Conservation (phyloP, 2,797 vertebrate species). For the Schizopygopsis pylzovi region DNA sequence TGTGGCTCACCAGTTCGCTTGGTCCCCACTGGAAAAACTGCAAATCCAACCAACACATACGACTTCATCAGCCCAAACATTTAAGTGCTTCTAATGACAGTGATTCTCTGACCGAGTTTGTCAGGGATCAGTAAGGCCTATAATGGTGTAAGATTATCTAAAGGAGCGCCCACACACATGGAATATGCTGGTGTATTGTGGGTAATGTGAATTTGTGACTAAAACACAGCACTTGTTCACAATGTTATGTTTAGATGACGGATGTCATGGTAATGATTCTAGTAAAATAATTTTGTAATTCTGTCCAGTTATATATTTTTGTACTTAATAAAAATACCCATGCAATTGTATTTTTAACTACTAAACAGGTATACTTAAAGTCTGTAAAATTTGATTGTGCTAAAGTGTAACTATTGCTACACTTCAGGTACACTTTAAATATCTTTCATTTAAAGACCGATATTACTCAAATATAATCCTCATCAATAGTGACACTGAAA, state of each 20-base stretch:
- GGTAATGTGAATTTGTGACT: slow-evolving; percentile 11
- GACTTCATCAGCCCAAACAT: slow-evolving; percentile 32
- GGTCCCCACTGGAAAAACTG: slow-evolving; percentile 24
- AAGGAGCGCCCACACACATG: slow-evolving; percentile 23
- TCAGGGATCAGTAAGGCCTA: slow-evolving; percentile 27
- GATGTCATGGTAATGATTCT: slow-evolving; percentile 8
- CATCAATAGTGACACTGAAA: background rate
- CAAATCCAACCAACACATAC: slow-evolving; percentile 11
- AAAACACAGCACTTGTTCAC: background rate
- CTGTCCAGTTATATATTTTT: background rate
- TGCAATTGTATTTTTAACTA: background rate
- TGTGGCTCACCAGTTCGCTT: slow-evolving; percentile 58
- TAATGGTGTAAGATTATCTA: slow-evolving; percentile 41
- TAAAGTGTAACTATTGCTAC: background rate
- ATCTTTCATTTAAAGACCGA: background rate
- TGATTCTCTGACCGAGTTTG: slow-evolving; percentile 31
- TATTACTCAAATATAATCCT: background rate
- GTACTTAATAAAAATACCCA: background rate
- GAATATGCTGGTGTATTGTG: background rate
- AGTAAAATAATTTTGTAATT: background rate
- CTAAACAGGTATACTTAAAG: background rate
- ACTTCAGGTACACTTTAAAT: background rate
- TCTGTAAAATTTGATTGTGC: background rate
- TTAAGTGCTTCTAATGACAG: slow-evolving; percentile 20
- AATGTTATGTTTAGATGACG: slow-evolving; percentile 15